Evolutionary conservation across 1,140 invertebrate genomes (phyloP).

Genomic region (Eueides isabella): DNA sequence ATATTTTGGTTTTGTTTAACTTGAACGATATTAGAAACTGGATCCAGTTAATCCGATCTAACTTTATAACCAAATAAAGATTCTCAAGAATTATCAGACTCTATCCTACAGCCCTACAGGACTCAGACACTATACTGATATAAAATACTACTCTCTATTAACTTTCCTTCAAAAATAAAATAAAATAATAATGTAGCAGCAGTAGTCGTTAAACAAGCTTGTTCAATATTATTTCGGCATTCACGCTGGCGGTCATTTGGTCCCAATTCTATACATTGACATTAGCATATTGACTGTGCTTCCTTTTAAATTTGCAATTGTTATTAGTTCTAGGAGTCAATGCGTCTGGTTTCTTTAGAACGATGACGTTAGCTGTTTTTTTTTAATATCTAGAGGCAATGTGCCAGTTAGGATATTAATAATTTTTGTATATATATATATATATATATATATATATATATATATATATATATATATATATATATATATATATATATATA

Average conservation of each 20-base stretch:
- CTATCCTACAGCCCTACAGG: too few species aligned
- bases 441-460: too few species aligned
- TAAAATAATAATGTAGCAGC: background rate
- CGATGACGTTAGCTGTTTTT: background rate
- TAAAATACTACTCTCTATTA: too few species aligned
- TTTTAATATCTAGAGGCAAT: background rate
- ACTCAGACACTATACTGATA: too few species aligned
- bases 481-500: too few species aligned
- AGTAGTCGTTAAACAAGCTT: background rate
- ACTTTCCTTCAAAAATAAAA: too few species aligned
- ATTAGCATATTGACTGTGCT: constrained; percentile 35
- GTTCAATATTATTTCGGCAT: background rate
- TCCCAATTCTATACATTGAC: background rate
- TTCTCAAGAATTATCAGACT: too few species aligned
- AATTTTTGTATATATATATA: background rate
- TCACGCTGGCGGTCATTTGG: constrained; percentile 4
- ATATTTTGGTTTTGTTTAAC: background rate
- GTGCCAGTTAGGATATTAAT: too few species aligned
- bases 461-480: too few species aligned
- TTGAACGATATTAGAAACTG: too few species aligned
- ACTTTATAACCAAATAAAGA: too few species aligned
- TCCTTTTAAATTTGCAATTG: constrained; percentile 70
- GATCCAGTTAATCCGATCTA: too few species aligned
- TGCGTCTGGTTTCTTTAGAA: constrained; percentile 52
- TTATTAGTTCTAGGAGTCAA: constrained; percentile 75